These are phyloP conservation scores for Hyalella azteca DNA, from an alignment of 2,888 invertebrate genomes.

Conservation along the genomic window DNA sequence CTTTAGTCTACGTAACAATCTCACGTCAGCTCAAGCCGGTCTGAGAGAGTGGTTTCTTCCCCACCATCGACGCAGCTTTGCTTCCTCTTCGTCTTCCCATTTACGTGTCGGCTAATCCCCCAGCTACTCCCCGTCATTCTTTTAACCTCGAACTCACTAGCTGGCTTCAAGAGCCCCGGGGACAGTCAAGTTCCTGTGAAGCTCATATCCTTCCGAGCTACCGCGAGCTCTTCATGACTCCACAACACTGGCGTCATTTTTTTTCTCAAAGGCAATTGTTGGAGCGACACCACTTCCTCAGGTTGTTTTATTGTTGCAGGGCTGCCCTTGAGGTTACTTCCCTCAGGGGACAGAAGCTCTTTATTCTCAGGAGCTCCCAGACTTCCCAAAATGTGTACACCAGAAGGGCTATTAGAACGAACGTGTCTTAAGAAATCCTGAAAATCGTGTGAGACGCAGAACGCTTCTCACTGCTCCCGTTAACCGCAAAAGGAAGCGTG, in stretches of 20 bases:
- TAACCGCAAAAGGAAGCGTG: neutral
- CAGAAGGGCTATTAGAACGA: neutral
- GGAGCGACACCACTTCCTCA: constrained; percentile 17
- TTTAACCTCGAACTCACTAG: constrained; percentile 4
- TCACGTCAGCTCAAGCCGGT: constrained; percentile 15
- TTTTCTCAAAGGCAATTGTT: neutral
- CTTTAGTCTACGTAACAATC: constrained; percentile 17
- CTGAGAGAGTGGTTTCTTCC: too few species aligned
- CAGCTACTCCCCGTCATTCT: constrained; percentile 1
- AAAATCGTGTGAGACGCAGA: neutral
- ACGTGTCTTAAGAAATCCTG: neutral
- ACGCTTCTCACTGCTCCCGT: too few species aligned
- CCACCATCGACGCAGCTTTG: neutral
- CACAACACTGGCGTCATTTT: neutral
- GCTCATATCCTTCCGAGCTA: constrained; percentile 24
- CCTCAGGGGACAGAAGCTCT: constrained; percentile 28
- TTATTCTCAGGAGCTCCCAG: constrained; percentile 11
- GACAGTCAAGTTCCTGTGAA: constrained; percentile 8
- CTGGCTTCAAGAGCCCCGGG: neutral
- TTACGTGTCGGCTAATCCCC: neutral
- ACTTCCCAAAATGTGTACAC: neutral
- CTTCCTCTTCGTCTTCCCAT: neutral
- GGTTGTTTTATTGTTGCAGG: neutral
- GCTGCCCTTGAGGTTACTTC: constrained; percentile 22
- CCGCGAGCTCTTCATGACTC: neutral